Conservation (phyloP, 2,113 vertebrate species). For the Gorsachius goisagi region DNA sequence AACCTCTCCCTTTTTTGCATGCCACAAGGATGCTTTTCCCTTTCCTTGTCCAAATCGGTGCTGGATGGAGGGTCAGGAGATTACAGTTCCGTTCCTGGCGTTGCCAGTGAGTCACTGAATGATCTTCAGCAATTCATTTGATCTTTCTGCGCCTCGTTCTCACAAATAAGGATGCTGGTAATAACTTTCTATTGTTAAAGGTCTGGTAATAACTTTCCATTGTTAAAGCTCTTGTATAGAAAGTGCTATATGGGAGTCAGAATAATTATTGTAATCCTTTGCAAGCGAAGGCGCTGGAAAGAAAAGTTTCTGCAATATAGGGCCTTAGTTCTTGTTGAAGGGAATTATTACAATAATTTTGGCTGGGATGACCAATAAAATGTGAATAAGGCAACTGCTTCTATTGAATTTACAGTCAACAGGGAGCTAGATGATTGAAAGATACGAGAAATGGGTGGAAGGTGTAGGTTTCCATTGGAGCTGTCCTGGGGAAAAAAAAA, state of each 20-base stretch:
- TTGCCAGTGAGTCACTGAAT: background rate
- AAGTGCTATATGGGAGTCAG: background rate
- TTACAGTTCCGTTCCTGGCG: background rate
- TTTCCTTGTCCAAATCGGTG: background rate
- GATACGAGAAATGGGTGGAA: background rate
- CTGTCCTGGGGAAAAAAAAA: background rate
- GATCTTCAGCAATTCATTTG: conserved; percentile 32
- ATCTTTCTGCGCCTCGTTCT: background rate
- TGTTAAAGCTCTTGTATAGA: conserved; percentile 12
- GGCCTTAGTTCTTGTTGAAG: background rate
- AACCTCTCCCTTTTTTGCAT: background rate
- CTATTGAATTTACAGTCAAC: background rate
- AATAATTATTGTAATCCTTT: conserved; percentile 38
- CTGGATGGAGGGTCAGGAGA: background rate
- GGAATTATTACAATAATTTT: background rate
- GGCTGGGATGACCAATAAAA: background rate
- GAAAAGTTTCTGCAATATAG: background rate
- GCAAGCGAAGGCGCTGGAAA: background rate
- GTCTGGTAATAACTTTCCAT: conserved; percentile 52
- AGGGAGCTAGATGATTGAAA: background rate
- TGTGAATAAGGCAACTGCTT: background rate
- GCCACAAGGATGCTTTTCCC: background rate
- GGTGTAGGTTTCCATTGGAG: background rate
- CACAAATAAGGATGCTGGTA: conserved; percentile 39
- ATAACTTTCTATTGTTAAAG: conserved; percentile 52